These are phyloP conservation scores for Pelecanus crispus DNA, from an alignment of 2,113 vertebrate genomes.

Conservation along the genomic window DNA sequence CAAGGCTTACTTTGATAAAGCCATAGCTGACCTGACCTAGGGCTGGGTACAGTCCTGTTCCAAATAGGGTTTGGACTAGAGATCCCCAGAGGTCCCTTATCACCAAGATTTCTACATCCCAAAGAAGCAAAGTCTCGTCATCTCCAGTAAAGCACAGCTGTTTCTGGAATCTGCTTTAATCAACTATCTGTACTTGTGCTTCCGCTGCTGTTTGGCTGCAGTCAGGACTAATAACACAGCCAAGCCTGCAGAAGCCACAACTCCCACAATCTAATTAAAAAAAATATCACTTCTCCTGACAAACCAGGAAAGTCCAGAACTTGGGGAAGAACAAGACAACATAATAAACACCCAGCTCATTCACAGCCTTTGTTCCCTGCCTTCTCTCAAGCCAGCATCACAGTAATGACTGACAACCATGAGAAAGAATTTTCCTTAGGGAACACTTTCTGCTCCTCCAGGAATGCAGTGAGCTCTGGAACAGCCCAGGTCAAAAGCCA, in stretches of 20 bases:
- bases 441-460: not conserved
- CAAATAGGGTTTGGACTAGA: not conserved
- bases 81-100: not conserved
- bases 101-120: not conserved
- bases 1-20: not conserved
- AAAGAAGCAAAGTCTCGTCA: not conserved
- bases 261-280: not conserved
- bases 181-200: not conserved
- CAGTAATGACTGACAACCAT: not conserved
- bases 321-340: not conserved
- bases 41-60: not conserved
- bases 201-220: not conserved
- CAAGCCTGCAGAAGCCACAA: not conserved
- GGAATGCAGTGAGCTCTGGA: not conserved
- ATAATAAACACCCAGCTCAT: not conserved
- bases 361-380: not conserved
- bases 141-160: not conserved
- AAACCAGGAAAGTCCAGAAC: not conserved
- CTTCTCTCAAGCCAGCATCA: not conserved
- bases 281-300: not conserved
- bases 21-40: not conserved
- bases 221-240: not conserved
- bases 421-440: not conserved
- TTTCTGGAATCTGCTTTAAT: not conserved
- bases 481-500: not conserved